A percentile compares a stretch with the other conserved stretches of the same genome.
These are phyloP conservation scores for Ptychochromis oligacanthus DNA, from an alignment of 2,113 vertebrate genomes.

Conservation along the genomic window DNA sequence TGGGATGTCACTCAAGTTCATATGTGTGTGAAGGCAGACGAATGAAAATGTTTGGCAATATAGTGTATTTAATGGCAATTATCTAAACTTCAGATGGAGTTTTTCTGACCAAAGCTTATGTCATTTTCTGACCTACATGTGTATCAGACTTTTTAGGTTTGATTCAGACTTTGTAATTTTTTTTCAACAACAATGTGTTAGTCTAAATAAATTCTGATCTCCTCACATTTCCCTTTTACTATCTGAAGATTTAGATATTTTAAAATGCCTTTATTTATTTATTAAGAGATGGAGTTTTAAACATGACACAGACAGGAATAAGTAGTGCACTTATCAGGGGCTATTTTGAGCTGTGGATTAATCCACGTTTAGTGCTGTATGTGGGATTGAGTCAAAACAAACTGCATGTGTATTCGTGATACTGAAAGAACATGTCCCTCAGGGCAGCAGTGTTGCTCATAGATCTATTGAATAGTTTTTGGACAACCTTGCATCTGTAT, in stretches of 20 bases:
- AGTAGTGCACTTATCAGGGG: not conserved
- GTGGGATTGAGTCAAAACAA: not conserved
- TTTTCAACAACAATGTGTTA: not conserved
- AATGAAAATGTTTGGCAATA: too few species aligned
- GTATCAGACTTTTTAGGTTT: not conserved
- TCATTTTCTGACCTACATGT: conserved; percentile 30
- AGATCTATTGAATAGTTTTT: not conserved
- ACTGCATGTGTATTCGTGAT: not conserved
- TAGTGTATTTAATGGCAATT: not conserved
- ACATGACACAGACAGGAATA: not conserved
- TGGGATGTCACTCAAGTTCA: too few species aligned
- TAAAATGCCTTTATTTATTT: not conserved
- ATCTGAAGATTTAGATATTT: not conserved
- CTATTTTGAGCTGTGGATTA: not conserved
- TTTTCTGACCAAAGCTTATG: conserved; percentile 9
- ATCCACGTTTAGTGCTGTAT: not conserved
- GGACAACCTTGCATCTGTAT: not conserved
- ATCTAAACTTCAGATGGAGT: too few species aligned
- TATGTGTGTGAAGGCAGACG: too few species aligned
- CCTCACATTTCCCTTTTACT: not conserved
- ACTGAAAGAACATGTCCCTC: not conserved
- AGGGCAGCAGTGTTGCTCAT: not conserved
- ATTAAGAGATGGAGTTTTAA: not conserved
- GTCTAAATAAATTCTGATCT: not conserved
- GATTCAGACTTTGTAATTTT: not conserved